Evolutionary conservation across 1,140 invertebrate genomes (phyloP).

Genomic region (Muscidifurax raptorellus): DNA sequence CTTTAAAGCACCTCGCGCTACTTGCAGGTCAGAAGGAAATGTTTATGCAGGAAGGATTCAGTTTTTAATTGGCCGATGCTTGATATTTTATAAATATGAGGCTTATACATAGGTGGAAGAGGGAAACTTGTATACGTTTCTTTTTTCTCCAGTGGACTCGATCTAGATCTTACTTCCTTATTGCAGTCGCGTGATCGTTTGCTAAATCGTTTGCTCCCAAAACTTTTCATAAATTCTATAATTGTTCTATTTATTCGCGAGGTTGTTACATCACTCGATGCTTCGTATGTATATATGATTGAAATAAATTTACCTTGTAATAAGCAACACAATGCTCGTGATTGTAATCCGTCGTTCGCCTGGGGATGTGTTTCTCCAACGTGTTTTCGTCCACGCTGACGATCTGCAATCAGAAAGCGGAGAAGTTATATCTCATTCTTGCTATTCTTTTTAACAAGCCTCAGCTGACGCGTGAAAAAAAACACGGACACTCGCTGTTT

Average conservation of each 20-base stretch:
- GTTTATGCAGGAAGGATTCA: not conserved
- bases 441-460: not conserved
- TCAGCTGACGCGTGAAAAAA: constrained; percentile 12
- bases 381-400: constrained; percentile 66
- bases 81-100: not conserved
- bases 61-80: not conserved
- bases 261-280: too few relatives aligned
- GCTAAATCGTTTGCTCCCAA: too few relatives aligned
- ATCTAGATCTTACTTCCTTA: too few relatives aligned
- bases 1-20: not conserved
- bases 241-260: too few relatives aligned
- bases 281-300: not conserved
- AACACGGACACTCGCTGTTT: constrained; percentile 4
- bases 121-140: not conserved
- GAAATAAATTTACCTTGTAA: constrained; percentile 73
- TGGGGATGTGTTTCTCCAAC: constrained; percentile 72
- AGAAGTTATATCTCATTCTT: not conserved
- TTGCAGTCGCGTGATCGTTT: too few relatives aligned
- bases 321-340: constrained; percentile 80
- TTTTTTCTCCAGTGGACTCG: not conserved
- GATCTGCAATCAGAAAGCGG: constrained; percentile 58
- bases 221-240: too few relatives aligned
- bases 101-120: not conserved
- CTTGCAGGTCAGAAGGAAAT: not conserved
- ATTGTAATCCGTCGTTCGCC: constrained; percentile 76